phyloP scores from a whole-genome alignment of 2,113 vertebrate genomes.

The Gallinago undulata region DNA sequence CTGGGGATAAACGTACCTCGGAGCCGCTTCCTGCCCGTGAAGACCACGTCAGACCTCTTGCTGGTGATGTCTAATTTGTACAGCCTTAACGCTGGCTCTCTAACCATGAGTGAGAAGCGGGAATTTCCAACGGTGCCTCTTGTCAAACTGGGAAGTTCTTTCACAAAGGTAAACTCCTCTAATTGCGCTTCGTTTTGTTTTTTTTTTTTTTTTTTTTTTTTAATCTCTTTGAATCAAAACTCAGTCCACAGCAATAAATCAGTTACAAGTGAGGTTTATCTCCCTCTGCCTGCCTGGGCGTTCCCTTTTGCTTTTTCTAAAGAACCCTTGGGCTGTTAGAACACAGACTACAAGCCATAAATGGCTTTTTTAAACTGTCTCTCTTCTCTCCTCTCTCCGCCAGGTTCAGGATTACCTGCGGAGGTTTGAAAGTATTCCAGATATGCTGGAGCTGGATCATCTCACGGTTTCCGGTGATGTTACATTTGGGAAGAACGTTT shows the following conservation, averaged over 20 bases:
- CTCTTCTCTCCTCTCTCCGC: background rate
- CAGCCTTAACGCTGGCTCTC: constrained; percentile 93
- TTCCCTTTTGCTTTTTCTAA: background rate
- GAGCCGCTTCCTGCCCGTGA: constrained; percentile 96
- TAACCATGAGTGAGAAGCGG: constrained; percentile 95
- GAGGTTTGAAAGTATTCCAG: constrained; percentile 97
- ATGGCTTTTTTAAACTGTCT: background rate
- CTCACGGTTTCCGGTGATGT: constrained; percentile 98
- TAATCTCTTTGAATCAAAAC: background rate
- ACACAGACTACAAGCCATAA: background rate
- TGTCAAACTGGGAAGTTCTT: constrained; percentile 97
- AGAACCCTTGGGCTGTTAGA: background rate
- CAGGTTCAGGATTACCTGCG: constrained; percentile 96
- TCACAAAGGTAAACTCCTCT: constrained; percentile 86
- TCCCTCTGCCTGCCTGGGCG: background rate
- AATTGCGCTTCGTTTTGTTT: background rate
- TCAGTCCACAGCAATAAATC: background rate
- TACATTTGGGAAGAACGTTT: constrained; percentile 96
- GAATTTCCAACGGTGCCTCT: constrained; percentile 97
- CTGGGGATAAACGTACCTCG: constrained; percentile 97
- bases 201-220: too few relatives aligned
- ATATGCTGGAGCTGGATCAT: constrained; percentile 98
- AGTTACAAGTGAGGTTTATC: background rate
- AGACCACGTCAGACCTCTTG: constrained; percentile 96
- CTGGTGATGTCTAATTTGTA: constrained; percentile 99